Evolutionary conservation across 2,113 vertebrate genomes (phyloP), one percentile per base, ranked within the genome.

Genomic region (Heliornis fulica): DNA sequence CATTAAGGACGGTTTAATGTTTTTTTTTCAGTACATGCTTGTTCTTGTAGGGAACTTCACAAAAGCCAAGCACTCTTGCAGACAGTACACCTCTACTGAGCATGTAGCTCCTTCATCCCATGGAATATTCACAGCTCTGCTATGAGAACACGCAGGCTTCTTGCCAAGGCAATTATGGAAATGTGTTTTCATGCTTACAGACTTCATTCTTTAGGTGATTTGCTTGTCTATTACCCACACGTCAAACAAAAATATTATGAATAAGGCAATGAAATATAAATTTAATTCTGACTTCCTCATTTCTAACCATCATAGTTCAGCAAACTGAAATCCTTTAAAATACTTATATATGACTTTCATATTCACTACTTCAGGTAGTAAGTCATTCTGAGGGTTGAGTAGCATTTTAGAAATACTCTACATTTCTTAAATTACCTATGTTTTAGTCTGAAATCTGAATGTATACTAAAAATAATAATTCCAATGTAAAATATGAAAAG

Each of bases 161-260:
- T 80, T 96, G 94, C 94, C 94, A 97, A 90, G 34, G 45, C 69
- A 94, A 94, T 97, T 93, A 96, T 84, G 83, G 88, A 92, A 95
- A 93, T 89, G 64, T 45, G 69, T 82, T 96, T 92, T 53, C 72
- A 94, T 91, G 88, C 92, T 92, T 87, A 72, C 72, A 82, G 69
- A 92, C 40, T 94, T 92, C 45, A 96, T 93, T 96, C 92, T 92
- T 96, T 76, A 96, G 86, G 86, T 92, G 90, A 93, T 92, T 95
- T 89, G 61, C 88, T 90, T 95, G 86, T 79, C 80, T 95, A 53
- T 90, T 87, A 92, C 43, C 64, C 76, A 36, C 60, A 92, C 48
- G 89, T 70, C 83, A 95, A 94, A 95, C 80, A 96, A 93, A 93
- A 97, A 25, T 65, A 75, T 75, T 90, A 95, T 82, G 86, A 95